Evolutionary conservation across 53 echinoderm and acorn worm species (phyloP), one percentile per base, ranked within the genome.

Genomic region (Apostichopus leukothele): DNA sequence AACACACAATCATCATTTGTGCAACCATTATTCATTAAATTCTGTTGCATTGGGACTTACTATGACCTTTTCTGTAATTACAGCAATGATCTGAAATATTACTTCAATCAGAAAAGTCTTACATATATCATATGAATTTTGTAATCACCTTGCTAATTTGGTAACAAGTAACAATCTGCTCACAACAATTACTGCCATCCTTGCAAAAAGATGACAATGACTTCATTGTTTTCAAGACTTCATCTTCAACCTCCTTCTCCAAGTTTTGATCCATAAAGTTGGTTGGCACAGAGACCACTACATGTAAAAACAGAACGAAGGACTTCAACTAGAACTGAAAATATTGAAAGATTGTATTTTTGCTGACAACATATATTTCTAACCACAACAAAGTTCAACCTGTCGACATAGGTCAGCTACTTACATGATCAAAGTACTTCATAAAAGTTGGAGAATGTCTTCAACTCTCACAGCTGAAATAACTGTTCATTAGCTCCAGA

Each of bases 131-230:
- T 4, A 57, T 57, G 57, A 7, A 57, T 57, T 9, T 57, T 7
- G 10, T 71, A 71, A 18, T 14, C 76, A 97, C 97, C 97, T 95
- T 93, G 52, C 91, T 90, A 27, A 97, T 92, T 74, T 90, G 92
- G 84, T 94, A 97, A 53, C 89, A 88, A 68, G 93, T 95, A 86
- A 90, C 88, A 83, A 97, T 94, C 60, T 93, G 93, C 19, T 93
- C 88, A 89, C 97, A 93, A 79, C 95, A 95, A 53, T 83, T 79
- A 73, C 79, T 92, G 39, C 83, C 88, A 55, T 90, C 73, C 51
- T 91, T 86, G 60, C 92, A 93, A 60, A 92, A 90, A 53, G 90
- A 90, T 61, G 90, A 76, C 76, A 76, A 26, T 27, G 39, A 27
- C 39, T 76, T 76, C 76, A 76, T 76, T 27, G 50, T 76, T 16